phyloP scores from a whole-genome alignment of 2,888 invertebrate genomes.

The Peribatodes rhomboidaria region DNA sequence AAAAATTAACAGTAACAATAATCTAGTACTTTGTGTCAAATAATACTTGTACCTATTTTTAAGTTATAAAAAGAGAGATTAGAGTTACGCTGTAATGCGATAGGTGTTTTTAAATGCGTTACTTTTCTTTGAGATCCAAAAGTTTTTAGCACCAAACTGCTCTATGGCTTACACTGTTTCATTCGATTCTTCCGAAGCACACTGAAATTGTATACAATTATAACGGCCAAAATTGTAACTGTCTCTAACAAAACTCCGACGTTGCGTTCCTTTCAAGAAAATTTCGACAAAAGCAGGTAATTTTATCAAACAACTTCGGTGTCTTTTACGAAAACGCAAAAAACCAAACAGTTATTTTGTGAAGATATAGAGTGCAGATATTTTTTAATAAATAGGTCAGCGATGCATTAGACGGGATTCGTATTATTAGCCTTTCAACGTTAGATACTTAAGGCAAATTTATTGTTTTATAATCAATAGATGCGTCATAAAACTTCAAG shows the following conservation, averaged over 20 bases:
- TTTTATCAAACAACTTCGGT: constrained; percentile 71
- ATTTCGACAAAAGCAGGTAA: constrained; percentile 81
- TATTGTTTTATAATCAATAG: constrained; percentile 81
- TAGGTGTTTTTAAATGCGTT: too few relatives aligned
- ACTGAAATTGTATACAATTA: constrained; percentile 86
- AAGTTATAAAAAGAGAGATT: too few relatives aligned
- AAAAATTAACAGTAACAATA: too few relatives aligned
- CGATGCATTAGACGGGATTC: constrained; percentile 63
- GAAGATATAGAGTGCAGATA: constrained; percentile 68
- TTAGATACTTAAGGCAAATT: constrained; percentile 66
- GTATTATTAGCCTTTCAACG: constrained; percentile 78
- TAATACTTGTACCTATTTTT: too few relatives aligned
- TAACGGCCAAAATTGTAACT: constrained; percentile 86
- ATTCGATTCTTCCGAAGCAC: constrained; percentile 62
- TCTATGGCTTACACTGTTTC: constrained; percentile 61
- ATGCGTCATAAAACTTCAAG: constrained; percentile 58
- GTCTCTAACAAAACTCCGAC: constrained; percentile 79
- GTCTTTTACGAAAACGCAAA: constrained; percentile 68
- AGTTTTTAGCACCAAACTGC: constrained; percentile 28
- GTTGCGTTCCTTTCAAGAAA: constrained; percentile 69
- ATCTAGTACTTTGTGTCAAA: too few relatives aligned
- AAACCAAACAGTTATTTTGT: constrained; percentile 71
- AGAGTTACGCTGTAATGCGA: too few relatives aligned
- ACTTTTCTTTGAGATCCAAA: neutral
- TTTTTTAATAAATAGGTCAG: constrained; percentile 83